These are phyloP conservation scores for Hofmannophila pseudospretella DNA, from an alignment of 2,888 invertebrate genomes.

Conservation along the genomic window DNA sequence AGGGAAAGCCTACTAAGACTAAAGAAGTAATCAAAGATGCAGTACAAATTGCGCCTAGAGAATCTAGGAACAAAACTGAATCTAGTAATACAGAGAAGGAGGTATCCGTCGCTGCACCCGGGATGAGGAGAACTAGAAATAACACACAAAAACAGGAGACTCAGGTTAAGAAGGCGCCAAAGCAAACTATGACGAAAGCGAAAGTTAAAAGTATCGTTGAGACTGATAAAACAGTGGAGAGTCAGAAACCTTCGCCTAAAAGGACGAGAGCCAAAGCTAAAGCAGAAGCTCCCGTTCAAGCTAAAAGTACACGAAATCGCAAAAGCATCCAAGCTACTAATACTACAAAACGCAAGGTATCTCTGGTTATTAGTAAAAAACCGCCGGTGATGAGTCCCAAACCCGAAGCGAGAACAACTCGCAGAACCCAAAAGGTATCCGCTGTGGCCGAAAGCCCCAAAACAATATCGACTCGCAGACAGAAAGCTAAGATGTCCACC, in stretches of 20 bases:
- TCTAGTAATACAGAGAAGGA: neutral
- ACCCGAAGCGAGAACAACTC: slow-evolving; percentile 6
- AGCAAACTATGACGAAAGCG: neutral
- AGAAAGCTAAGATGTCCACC: slow-evolving; percentile 4
- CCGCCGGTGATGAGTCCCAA: slow-evolving; percentile 35
- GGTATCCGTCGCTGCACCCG: neutral
- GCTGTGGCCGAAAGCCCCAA: slow-evolving; percentile 14
- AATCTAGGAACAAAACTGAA: neutral
- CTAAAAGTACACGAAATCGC: slow-evolving; percentile 10
- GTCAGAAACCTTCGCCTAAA: slow-evolving; percentile 15
- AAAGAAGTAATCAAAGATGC: neutral
- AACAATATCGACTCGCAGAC: slow-evolving; percentile 22
- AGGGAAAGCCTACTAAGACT: slow-evolving; percentile 8
- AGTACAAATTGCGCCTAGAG: no score
- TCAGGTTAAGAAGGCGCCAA: neutral
- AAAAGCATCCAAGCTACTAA: slow-evolving; percentile 8
- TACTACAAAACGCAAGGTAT: slow-evolving; percentile 29
- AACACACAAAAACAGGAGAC: slow-evolving; percentile 1
- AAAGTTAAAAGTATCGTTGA: neutral
- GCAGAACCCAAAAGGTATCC: slow-evolving; percentile 1
- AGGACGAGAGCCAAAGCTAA: slow-evolving; percentile 14
- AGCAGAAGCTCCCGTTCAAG: slow-evolving; percentile 3
- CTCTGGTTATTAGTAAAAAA: slow-evolving; percentile 44
- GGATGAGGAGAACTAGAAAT: neutral
- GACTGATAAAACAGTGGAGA: neutral